A percentile compares a stretch with the other conserved stretches of the same genome.
Evolutionary conservation across 2,888 invertebrate species (phyloP).

Genomic region (Homarus gammarus): DNA sequence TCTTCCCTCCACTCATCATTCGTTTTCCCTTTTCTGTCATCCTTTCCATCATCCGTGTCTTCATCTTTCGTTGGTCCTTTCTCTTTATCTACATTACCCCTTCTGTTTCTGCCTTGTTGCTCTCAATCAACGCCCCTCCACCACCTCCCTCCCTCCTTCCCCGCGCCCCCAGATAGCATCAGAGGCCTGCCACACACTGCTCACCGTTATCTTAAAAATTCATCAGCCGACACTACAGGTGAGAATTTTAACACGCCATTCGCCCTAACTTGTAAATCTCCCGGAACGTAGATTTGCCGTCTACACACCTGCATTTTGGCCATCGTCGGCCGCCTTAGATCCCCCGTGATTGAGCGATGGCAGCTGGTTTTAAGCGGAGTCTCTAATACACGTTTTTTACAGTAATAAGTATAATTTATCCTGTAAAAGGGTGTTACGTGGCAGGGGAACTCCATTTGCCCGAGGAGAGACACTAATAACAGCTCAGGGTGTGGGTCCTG

Average conservation of each 20-base stretch:
- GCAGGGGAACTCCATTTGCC: too few relatives aligned
- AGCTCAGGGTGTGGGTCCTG: too few relatives aligned
- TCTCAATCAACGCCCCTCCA: not conserved
- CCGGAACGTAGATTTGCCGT: not conserved
- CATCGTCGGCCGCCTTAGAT: not conserved
- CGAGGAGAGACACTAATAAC: too few relatives aligned
- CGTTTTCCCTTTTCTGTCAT: not conserved
- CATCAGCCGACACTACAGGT: constrained; percentile 6
- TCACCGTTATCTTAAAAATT: not conserved
- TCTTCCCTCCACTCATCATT: too few relatives aligned
- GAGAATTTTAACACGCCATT: constrained; percentile 5
- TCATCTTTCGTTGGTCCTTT: too few relatives aligned
- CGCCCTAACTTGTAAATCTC: not conserved
- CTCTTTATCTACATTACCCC: not conserved
- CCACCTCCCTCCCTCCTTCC: not conserved
- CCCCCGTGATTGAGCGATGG: not conserved
- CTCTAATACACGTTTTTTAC: too few relatives aligned
- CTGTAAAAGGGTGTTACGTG: too few relatives aligned
- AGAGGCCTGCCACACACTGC: not conserved
- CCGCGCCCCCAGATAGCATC: not conserved
- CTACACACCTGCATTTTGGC: not conserved
- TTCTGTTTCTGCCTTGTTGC: not conserved
- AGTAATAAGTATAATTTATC: too few relatives aligned
- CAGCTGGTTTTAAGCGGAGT: too few relatives aligned
- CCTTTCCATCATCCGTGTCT: not conserved